Percentiles rank a stretch among this genome's conserved stretches.
Evolutionary conservation across 2,888 invertebrate genomes (phyloP).

Genomic region (Ecdyonurus torrentis): DNA sequence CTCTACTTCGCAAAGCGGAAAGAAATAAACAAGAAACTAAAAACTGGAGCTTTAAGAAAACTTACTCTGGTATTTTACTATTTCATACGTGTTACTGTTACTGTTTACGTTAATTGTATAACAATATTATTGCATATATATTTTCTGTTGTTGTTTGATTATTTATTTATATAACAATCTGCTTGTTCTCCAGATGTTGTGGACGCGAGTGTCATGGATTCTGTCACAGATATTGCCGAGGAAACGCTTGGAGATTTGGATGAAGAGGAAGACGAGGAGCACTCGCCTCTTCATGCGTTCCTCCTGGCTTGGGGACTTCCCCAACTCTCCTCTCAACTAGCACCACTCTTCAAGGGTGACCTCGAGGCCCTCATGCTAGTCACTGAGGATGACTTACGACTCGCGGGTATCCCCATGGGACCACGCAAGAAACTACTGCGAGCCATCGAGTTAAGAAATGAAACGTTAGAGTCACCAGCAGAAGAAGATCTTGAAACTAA

Average conservation of each 20-base stretch:
- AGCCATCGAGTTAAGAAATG: conserved; percentile 5
- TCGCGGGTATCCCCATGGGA: conserved; percentile 5
- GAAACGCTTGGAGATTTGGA: too few species aligned
- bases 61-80: too few species aligned
- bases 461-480: neutral
- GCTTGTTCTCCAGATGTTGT: neutral
- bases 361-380: conserved; percentile 5
- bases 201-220: neutral
- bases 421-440: conserved; percentile 8
- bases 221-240: too few species aligned
- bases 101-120: too few species aligned
- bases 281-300: conserved; percentile 3
- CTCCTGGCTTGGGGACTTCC: conserved; percentile 6
- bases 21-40: too few species aligned
- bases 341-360: neutral
- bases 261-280: conserved; percentile 2
- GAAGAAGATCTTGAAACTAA: neutral
- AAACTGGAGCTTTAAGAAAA: neutral
- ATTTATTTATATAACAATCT: neutral
- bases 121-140: too few species aligned
- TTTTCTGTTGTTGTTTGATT: neutral
- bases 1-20: too few species aligned
- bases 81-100: too few species aligned
- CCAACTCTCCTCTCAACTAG: neutral
- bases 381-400: conserved; percentile 1